Evolutionary conservation across 2,888 invertebrate genomes (phyloP), one percentile per base, ranked within the genome.

Genomic region (Listrodromus nycthemerus): DNA sequence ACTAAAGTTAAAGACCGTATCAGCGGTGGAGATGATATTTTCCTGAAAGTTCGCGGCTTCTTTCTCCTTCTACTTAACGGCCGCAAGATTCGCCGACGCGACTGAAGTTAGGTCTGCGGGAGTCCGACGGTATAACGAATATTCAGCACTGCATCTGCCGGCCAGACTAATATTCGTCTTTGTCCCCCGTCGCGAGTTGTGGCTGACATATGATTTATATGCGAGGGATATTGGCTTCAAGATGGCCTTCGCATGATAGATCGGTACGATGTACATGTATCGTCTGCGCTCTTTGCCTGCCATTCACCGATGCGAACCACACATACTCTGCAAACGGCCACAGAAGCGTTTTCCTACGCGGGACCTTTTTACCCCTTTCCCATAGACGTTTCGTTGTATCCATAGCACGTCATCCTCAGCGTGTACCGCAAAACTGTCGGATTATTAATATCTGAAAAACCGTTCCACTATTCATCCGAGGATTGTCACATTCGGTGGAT

Each of bases 171-270:
- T 89, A 90, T 90, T 87, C 86, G 87, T 90, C 89, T 89, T 88
- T 89, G 88, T 90, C 89, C 80, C 41, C 86, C 86, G 82, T 69
- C 33, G 74, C 13, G 58, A 74, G 80, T 73, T 84, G 87, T 87
- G 86, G 87, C 87, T 87, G 88, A 89, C 88, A 73, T 80, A 87
- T 89, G 89, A 90, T 90, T 90, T 90, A 90, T 90, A 89, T 84
- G 84, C 87, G 71, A 61, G n/a, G 87, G 85, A 89, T 90, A 90
- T 90, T 90, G 90, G 90, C 86, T 90, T 81, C 89, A 88, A 90
- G 89, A 89, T 89, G 86, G 88, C 48, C 61, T 85, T 82, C 71
- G 71, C n/a, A 84, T 89, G 90, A 90, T 89, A 86, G 87, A 90
- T 90, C 84, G 90, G 84, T 84, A 80, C 85, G 79, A 27, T 80